A percentile compares a stretch with the other conserved stretches of the same genome.
Evolutionary conservation across 1,140 invertebrate species (phyloP).

Genomic region (Saccostrea echinata): DNA sequence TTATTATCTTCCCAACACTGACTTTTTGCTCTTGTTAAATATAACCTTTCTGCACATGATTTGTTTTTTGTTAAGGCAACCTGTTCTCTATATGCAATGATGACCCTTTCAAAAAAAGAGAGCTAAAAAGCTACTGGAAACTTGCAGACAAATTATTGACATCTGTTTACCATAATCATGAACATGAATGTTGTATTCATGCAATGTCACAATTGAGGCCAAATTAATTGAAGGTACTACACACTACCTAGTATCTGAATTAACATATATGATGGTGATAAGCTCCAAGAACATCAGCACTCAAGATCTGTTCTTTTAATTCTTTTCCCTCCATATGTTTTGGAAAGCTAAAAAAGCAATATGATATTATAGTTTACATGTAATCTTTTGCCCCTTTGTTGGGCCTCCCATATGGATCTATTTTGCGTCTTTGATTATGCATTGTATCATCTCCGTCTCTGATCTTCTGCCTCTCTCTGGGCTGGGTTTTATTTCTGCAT

Average conservation of each 20-base stretch:
- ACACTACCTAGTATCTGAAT: too few relatives aligned
- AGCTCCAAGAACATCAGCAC: too few relatives aligned
- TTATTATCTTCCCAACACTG: too few relatives aligned
- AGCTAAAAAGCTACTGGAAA: neutral
- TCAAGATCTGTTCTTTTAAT: neutral
- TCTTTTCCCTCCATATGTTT: neutral
- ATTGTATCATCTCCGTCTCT: conserved; percentile 2
- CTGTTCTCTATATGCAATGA: neutral
- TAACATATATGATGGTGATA: too few relatives aligned
- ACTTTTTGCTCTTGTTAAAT: neutral
- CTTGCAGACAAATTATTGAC: neutral
- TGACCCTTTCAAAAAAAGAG: neutral
- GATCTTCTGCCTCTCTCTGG: conserved; percentile 23
- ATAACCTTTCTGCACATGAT: neutral
- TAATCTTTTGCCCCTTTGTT: neutral
- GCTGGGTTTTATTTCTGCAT: conserved; percentile 10
- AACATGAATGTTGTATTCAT: too few relatives aligned
- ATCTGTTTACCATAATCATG: neutral
- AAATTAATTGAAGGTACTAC: too few relatives aligned
- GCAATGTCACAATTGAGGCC: too few relatives aligned
- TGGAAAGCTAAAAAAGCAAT: neutral
- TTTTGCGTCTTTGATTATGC: conserved; percentile 26
- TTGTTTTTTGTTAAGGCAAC: neutral
- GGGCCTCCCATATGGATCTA: conserved; percentile 24
- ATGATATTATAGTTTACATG: too few relatives aligned